Conservation (phyloP, 2,113 vertebrate species). For the rat (Rattus norvegicus) region DNA sequence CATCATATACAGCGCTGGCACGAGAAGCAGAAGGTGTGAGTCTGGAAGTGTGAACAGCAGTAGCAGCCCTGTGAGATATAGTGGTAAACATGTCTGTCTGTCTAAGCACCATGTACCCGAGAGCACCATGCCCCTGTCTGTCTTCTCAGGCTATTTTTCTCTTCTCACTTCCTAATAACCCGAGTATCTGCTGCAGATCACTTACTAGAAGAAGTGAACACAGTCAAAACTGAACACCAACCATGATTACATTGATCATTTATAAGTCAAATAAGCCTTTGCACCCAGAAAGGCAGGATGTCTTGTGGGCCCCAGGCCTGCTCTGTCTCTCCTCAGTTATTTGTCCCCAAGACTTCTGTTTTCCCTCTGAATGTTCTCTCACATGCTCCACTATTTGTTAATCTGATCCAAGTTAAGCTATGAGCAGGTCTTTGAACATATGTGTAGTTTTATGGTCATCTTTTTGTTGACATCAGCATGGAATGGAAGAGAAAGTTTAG, state of each 20-base stretch:
- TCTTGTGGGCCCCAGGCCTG: not conserved
- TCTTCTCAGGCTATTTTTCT: not conserved
- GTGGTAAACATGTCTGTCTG: not conserved
- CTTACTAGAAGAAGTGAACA: not conserved
- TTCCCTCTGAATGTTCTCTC: not conserved
- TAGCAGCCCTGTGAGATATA: not conserved
- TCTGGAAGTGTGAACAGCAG: not conserved
- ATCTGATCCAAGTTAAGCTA: not conserved
- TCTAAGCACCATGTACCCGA: not conserved
- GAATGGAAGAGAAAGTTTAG: not conserved
- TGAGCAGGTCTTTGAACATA: not conserved
- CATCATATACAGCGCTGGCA: not conserved
- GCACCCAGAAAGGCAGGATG: not conserved
- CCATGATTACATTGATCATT: not conserved
- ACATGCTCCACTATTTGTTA: not conserved
- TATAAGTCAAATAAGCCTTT: constrained; percentile 13
- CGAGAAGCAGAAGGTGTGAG: constrained; percentile 42
- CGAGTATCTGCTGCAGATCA: not conserved
- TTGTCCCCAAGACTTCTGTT: not conserved
- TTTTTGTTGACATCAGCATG: not conserved
- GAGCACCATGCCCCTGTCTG: not conserved
- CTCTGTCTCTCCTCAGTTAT: not conserved
- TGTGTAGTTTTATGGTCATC: not conserved
- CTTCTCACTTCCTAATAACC: not conserved
- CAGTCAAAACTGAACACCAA: not conserved